phyloP scores from a whole-genome alignment of 2,797 vertebrate genomes.

The Gouania willdenowi region DNA sequence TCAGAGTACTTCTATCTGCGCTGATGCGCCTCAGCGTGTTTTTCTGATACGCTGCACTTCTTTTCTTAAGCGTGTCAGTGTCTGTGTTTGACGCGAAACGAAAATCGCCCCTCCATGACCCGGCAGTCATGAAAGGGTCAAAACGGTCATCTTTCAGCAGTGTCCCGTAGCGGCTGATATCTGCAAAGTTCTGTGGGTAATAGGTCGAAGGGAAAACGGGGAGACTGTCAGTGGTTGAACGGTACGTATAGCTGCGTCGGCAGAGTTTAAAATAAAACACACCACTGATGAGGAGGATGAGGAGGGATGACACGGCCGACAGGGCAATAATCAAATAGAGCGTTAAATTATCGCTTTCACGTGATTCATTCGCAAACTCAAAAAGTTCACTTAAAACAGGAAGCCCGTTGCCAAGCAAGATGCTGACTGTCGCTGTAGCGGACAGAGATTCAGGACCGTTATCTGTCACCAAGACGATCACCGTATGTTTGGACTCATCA shows the following conservation, averaged over 20 bases:
- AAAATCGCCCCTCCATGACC: constrained; percentile 74
- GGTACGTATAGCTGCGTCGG: constrained; percentile 42
- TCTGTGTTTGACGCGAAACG: constrained; percentile 69
- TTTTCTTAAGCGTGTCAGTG: constrained; percentile 63
- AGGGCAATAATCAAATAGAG: constrained; percentile 64
- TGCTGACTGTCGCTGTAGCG: constrained; percentile 56
- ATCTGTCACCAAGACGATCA: constrained; percentile 58
- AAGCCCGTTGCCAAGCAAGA: constrained; percentile 45
- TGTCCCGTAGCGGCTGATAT: constrained; percentile 59
- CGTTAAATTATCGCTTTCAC: constrained; percentile 38
- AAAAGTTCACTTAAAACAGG: constrained; percentile 58
- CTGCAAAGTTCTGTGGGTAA: constrained; percentile 64
- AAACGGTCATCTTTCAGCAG: constrained; percentile 65
- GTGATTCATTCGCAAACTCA: constrained; percentile 49
- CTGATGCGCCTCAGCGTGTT: constrained; percentile 46
- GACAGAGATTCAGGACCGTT: constrained; percentile 61
- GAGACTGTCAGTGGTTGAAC: constrained; percentile 35
- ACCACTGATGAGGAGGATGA: constrained; percentile 56
- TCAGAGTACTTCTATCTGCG: constrained; percentile 48
- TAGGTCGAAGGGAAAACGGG: constrained; percentile 64
- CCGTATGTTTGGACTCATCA: constrained; percentile 56
- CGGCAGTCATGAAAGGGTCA: constrained; percentile 72
- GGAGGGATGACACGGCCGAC: constrained; percentile 48
- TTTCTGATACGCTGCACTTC: constrained; percentile 62
- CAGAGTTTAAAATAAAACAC: constrained; percentile 60